Evolutionary conservation across 2,888 invertebrate genomes (phyloP).

Genomic region (Steromphala cineraria): DNA sequence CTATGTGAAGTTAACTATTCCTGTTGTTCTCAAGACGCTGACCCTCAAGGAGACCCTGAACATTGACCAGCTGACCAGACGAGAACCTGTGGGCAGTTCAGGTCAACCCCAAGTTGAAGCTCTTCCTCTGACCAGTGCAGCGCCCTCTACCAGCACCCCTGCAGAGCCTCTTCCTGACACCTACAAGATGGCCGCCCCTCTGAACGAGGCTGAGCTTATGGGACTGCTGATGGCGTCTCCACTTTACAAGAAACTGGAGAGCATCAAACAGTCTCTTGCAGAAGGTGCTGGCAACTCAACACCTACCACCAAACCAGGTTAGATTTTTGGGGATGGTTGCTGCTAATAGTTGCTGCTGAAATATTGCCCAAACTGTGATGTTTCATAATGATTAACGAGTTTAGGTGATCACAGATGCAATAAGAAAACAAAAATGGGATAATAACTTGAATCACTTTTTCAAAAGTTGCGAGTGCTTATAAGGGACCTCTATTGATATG

Average conservation of each 20-base stretch:
- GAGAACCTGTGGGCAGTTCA: slow-evolving; percentile 1
- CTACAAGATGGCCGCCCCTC: slow-evolving; percentile 68
- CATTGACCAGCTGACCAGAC: slow-evolving; percentile 50
- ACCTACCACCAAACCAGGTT: slow-evolving; percentile 40
- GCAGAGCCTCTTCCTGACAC: slow-evolving; percentile 39
- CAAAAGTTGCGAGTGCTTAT: too few species aligned
- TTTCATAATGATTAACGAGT: too few species aligned
- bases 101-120: slow-evolving; percentile 23
- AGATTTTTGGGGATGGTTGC: slow-evolving; percentile 44
- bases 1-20: neutral
- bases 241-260: slow-evolving; percentile 72
- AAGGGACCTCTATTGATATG: too few species aligned
- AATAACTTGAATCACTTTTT: too few species aligned
- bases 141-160: slow-evolving; percentile 5
- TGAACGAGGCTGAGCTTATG: slow-evolving; percentile 70
- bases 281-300: slow-evolving; percentile 48
- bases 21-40: slow-evolving; percentile 52
- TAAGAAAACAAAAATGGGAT: too few species aligned
- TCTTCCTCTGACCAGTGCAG: neutral
- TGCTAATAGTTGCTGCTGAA: slow-evolving; percentile 30
- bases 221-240: slow-evolving; percentile 71
- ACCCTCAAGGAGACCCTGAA: slow-evolving; percentile 69
- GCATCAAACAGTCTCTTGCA: slow-evolving; percentile 65
- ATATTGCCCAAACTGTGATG: too few species aligned
- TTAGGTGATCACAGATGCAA: too few species aligned